phyloP scores from a whole-genome alignment of 1,140 invertebrate species.

The Whitmania pigra region DNA sequence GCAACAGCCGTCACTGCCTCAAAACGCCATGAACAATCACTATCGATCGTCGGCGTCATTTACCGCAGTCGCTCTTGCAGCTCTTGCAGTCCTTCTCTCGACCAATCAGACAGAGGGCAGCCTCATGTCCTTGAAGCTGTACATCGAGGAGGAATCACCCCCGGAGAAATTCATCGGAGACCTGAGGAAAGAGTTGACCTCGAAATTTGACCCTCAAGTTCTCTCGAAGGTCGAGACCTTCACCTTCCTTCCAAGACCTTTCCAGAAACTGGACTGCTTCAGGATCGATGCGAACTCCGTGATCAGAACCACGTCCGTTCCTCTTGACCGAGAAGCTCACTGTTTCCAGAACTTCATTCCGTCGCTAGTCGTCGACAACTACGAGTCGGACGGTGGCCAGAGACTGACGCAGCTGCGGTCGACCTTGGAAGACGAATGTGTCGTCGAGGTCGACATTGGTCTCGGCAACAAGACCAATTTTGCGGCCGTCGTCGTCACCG shows the following conservation, averaged over 20 bases:
- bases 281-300: background rate
- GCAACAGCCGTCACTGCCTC: too few species aligned
- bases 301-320: slow-evolving; percentile 7
- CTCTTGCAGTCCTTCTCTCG: too few species aligned
- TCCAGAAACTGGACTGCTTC: slow-evolving; percentile 2
- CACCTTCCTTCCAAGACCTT: slow-evolving; percentile 5
- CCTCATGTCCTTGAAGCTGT: slow-evolving; percentile 8
- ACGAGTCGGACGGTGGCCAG: background rate
- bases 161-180: background rate
- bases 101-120: background rate
- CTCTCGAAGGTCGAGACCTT: background rate
- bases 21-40: too few species aligned
- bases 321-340: slow-evolving; percentile 13
- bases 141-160: slow-evolving; percentile 14
- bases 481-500: background rate
- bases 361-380: background rate
- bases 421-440: background rate
- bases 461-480: background rate
- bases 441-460: slow-evolving; percentile 14
- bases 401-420: too few species aligned
- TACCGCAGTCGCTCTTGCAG: too few species aligned
- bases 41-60: too few species aligned
- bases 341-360: background rate
- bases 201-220: background rate
- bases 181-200: background rate